Evolutionary conservation across 2,888 invertebrate genomes (phyloP).

Genomic region (Galerucella pusilla): DNA sequence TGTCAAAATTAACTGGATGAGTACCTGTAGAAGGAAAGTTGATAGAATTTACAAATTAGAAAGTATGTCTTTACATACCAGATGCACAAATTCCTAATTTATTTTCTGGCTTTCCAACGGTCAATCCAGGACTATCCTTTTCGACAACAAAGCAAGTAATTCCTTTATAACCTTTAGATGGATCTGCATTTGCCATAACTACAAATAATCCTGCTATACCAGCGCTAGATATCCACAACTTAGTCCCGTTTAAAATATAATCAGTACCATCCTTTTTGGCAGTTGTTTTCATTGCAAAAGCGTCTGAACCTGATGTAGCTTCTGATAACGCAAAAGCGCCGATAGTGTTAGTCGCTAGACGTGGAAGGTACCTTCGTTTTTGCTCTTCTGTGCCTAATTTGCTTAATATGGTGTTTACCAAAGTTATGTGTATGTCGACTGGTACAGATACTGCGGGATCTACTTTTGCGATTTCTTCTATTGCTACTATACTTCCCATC

Average conservation of each 20-base stretch:
- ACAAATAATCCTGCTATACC: constrained; percentile 92
- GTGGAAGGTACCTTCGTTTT: constrained; percentile 89
- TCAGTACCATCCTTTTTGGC: constrained; percentile 91
- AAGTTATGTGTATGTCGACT: constrained; percentile 95
- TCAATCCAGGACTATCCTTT: constrained; percentile 85
- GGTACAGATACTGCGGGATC: constrained; percentile 91
- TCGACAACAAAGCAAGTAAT: constrained; percentile 97
- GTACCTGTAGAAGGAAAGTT: constrained; percentile 64
- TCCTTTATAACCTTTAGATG: constrained; percentile 91
- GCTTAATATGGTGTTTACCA: constrained; percentile 86
- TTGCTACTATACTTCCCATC: constrained; percentile 87
- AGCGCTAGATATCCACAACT: constrained; percentile 99
- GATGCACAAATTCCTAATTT: constrained; percentile 94
- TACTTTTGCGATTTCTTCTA: constrained; percentile 94
- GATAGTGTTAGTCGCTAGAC: constrained; percentile 84
- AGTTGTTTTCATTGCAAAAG: constrained; percentile 92
- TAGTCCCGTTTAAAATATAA: constrained; percentile 91
- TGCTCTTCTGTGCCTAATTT: constrained; percentile 89
- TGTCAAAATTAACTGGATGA: constrained; percentile 94
- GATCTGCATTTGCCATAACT: constrained; percentile 94
- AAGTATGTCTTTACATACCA: constrained; percentile 62
- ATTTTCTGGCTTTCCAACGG: constrained; percentile 92
- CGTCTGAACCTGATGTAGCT: constrained; percentile 92
- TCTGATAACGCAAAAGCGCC: constrained; percentile 96
- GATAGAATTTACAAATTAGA: no score